Evolutionary conservation across 2,888 invertebrate genomes (phyloP), one percentile per base, ranked within the genome.

Genomic region (Drosophila yooni): DNA sequence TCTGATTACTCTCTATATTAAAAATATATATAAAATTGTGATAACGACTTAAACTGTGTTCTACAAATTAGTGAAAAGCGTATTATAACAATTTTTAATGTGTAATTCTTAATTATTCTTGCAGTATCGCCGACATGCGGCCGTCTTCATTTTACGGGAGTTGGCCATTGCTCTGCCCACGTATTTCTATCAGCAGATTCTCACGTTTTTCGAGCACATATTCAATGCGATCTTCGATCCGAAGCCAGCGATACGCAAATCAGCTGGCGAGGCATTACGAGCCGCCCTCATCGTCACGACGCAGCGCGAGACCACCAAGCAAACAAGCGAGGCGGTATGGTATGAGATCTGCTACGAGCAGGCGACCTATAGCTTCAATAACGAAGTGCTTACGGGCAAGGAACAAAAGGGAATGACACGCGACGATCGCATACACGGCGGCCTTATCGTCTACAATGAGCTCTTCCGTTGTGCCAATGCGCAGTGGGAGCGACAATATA

Each of bases 161-260:
- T 94, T 99, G 56, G 99, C 99, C 4, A 96, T 98, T 38, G 97
- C 97, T 13, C 98, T 99, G 94, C 99, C 99, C 0, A 99, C 99
- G 11, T 98, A 99, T 92, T 99, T 99, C 93, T 99, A 97, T 91
- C 98, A 98, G 92, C 98, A 98, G 94, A 97, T 98, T 1, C 97
- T 97, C 21, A 96, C 96, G 25, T 98, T 98, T 93, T 99, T 99
- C 92, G 99, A 99, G 76, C 96, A 97, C 63, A 98, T 99, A 76
- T 97, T 99, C 88, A 96, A 96, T 91, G 98, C 98, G 0, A 95
- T 99, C 53, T 96, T 97, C 83, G 99, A 99, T 93, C 96, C 97
- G 0, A 99, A 98, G 93, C 96, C 97, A 7, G 95, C 96, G 40
- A 97, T 99, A 74, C 95, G 99, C 57, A 98, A 99, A 92, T 97